Percentiles rank a stretch among this genome's conserved stretches.
These are phyloP conservation scores for Columba janthina DNA, from an alignment of 2,113 vertebrate species.

Conservation along the genomic window DNA sequence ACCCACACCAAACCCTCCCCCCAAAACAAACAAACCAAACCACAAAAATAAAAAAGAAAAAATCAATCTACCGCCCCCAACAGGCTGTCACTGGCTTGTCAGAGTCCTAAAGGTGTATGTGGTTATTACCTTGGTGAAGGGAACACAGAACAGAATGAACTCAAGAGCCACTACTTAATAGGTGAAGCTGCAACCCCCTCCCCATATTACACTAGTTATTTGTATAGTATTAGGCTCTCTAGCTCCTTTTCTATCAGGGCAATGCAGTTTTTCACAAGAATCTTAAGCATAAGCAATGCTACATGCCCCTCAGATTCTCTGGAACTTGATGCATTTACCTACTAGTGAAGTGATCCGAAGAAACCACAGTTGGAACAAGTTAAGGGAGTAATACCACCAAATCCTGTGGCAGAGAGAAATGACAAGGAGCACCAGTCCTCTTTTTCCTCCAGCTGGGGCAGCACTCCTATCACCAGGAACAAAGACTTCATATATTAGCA, in stretches of 20 bases:
- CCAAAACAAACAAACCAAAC: too few relatives aligned
- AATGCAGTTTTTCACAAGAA: neutral
- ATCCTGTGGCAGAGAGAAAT: neutral
- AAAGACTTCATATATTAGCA: neutral
- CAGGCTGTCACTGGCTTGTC: neutral
- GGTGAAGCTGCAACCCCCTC: neutral
- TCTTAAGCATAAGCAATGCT: neutral
- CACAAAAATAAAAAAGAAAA: neutral
- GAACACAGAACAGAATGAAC: neutral
- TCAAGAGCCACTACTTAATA: neutral
- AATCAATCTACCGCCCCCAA: neutral
- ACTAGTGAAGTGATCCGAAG: neutral
- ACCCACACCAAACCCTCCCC: too few relatives aligned
- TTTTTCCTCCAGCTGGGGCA: neutral
- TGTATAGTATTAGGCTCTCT: neutral
- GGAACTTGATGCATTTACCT: neutral
- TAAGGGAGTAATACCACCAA: neutral
- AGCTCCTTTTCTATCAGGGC: neutral
- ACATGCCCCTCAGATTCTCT: neutral
- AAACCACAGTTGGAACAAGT: neutral
- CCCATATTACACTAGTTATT: neutral
- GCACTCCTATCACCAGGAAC: neutral
- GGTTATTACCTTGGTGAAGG: neutral
- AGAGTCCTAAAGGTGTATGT: neutral
- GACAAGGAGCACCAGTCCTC: fast-evolving